Conservation (phyloP, 2,113 vertebrate species). For the Poecile atricapillus region DNA sequence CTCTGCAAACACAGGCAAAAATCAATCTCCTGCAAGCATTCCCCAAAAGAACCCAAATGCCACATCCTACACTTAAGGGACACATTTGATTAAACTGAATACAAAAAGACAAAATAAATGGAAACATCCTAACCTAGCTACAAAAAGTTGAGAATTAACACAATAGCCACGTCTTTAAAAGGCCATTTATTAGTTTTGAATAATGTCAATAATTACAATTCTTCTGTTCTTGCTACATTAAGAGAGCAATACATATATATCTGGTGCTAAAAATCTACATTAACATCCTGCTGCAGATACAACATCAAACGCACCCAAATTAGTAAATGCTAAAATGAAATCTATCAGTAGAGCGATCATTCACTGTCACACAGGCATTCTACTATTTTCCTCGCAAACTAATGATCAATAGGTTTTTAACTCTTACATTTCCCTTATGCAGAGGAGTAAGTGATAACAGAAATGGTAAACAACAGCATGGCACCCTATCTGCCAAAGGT, state of each 20-base stretch:
- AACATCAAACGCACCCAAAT: neutral
- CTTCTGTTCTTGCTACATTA: neutral
- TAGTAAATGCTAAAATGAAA: neutral
- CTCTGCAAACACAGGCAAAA: constrained; percentile 29
- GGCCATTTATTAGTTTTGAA: neutral
- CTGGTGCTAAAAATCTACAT: neutral
- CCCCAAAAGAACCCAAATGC: constrained; percentile 10
- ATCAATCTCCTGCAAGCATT: neutral
- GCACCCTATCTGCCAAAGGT: neutral
- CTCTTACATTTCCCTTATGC: neutral
- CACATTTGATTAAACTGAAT: neutral
- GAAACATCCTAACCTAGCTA: neutral
- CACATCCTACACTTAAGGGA: neutral
- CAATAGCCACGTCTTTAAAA: neutral
- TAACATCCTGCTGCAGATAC: neutral
- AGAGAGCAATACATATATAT: neutral
- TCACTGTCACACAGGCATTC: neutral
- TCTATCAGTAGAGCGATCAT: neutral
- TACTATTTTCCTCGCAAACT: neutral
- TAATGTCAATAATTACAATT: neutral
- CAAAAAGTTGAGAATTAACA: neutral
- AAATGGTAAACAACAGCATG: neutral
- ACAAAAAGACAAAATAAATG: neutral
- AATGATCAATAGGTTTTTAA: neutral
- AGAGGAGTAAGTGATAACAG: neutral